A percentile compares a stretch with the other conserved stretches of the same genome.
Conservation (phyloP, 2,113 vertebrate species). For the Paratilapia polleni region DNA sequence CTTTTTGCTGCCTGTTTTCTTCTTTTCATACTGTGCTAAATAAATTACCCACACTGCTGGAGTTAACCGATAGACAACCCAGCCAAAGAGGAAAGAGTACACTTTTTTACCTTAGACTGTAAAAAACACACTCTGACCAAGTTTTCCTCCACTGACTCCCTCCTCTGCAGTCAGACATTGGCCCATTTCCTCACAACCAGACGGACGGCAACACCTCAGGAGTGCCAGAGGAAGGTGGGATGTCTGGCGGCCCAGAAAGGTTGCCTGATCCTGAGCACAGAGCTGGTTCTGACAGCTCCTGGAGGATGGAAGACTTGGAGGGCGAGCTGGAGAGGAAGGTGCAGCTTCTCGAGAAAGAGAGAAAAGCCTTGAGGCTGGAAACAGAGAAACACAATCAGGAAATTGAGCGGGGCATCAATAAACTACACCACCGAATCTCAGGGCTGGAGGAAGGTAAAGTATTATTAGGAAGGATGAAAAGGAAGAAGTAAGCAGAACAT, state of each 20-base stretch:
- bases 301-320: conserved; percentile 90
- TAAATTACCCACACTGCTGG: neutral
- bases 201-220: conserved; percentile 47
- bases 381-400: conserved; percentile 85
- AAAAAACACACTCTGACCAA: conserved; percentile 4
- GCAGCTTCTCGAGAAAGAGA: conserved; percentile 91
- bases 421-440: conserved; percentile 85
- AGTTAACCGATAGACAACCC: neutral
- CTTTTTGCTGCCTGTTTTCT: neutral
- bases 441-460: conserved; percentile 90
- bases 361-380: conserved; percentile 80
- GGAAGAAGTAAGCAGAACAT: neutral
- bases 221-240: conserved; percentile 34
- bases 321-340: conserved; percentile 92
- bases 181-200: conserved; percentile 76
- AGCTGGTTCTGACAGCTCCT: conserved; percentile 63
- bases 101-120: neutral
- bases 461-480: neutral
- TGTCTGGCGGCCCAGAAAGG: conserved; percentile 38
- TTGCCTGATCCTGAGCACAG: conserved; percentile 33
- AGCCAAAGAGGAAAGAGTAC: neutral
- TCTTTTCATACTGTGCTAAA: neutral
- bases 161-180: conserved; percentile 76
- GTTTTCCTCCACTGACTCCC: neutral
- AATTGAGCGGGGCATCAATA: conserved; percentile 87